Percentiles rank a stretch among this genome's conserved stretches.
phyloP scores from a whole-genome alignment of 2,888 invertebrate species.

The Tenthredo distinguenda region DNA sequence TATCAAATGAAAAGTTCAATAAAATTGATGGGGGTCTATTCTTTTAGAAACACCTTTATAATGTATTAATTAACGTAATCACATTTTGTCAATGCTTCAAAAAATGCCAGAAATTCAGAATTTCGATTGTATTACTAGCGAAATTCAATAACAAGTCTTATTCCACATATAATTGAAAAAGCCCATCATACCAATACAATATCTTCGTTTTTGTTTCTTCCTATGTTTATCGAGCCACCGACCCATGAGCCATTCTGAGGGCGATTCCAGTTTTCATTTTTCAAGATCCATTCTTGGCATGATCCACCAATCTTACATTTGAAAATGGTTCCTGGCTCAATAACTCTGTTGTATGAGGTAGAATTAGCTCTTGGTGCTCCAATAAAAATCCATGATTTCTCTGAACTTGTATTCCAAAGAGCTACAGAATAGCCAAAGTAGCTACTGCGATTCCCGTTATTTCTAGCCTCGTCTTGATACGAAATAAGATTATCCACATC shows the following conservation, averaged over 20 bases:
- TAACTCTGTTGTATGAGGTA: constrained; percentile 54
- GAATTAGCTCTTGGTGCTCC: constrained; percentile 73
- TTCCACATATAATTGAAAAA: neutral
- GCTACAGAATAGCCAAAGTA: constrained; percentile 76
- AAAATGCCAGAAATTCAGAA: neutral
- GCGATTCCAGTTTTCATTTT: neutral
- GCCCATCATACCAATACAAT: constrained; percentile 60
- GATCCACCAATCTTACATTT: constrained; percentile 66
- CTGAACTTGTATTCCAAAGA: constrained; percentile 59
- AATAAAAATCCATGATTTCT: constrained; percentile 67
- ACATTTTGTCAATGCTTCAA: neutral
- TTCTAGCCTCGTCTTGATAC: constrained; percentile 64
- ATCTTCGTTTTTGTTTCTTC: constrained; percentile 64
- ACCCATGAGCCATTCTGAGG: constrained; percentile 71
- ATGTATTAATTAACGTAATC: neutral
- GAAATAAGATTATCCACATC: constrained; percentile 67
- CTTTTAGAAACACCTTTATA: neutral
- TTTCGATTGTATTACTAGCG: neutral
- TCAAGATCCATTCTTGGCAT: constrained; percentile 47
- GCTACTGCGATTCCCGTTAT: constrained; percentile 58
- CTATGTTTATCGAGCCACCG: constrained; percentile 76
- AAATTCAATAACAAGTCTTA: neutral
- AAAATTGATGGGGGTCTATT: neutral
- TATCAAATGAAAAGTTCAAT: neutral
- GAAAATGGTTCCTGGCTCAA: constrained; percentile 72